Evolutionary conservation across 2,888 invertebrate genomes (phyloP), one percentile per base, ranked within the genome.

Genomic region (Dione juno): DNA sequence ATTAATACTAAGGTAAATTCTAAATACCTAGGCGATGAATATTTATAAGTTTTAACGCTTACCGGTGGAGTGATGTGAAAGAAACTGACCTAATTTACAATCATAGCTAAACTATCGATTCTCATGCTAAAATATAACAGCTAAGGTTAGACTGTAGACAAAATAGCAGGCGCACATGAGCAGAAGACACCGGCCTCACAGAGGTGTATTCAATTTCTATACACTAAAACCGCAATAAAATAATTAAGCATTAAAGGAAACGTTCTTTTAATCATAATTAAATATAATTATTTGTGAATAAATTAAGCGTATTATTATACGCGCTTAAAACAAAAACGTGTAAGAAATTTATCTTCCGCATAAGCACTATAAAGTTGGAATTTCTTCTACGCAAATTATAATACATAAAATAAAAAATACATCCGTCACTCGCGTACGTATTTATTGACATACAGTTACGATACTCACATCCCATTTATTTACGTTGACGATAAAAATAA

Each of bases 111-210:
- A 48, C 50, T 81, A 90, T 90, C 87, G 88, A 90, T 90, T 88
- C 88, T 85, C 85, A 87, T 89, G 87, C 85, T 81, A 82, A 81
- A 84, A 77, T 80, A 81, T 78, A 66, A 64, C 59, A 43, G 19
- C 77, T 79, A 78, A 80, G 80, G 81, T 82, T 82, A 79, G 75
- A 28, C 28, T 59, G 59, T 59, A 77, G 79, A 79, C 80, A 79
- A 81, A 78, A 82, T 79, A 82, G 81, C 75, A 72, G 73, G 78
- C 83, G 83, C 89, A 90, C 90, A 91, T 90, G 90, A 88, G 90
- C 90, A 88, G 81, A 81, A 77, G 63, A 70, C 48, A 66, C 61
- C 41, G 74, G 73, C 68, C 67, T 65, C n/a, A 74, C 78, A 78
- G 79, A 75, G 79, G 73, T 70, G 79, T 72, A 81, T 77, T 79